Evolutionary conservation across 1,140 invertebrate species (phyloP).

Genomic region (Heliconius himera): DNA sequence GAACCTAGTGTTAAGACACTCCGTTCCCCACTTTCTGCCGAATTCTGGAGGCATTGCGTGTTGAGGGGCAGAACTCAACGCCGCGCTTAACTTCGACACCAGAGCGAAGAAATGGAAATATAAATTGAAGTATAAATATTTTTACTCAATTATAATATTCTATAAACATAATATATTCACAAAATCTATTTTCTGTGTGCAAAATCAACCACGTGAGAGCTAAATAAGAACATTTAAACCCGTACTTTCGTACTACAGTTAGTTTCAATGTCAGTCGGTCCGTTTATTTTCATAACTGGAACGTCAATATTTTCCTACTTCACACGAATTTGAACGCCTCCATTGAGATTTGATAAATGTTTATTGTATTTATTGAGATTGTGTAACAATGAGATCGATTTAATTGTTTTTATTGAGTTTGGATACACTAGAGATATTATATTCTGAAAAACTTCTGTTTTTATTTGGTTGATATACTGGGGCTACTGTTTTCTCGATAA

Average conservation of each 20-base stretch:
- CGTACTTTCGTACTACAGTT: constrained; percentile 19
- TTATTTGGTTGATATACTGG: neutral
- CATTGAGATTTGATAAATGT: constrained; percentile 29
- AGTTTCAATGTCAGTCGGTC: constrained; percentile 25
- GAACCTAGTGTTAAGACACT: no score
- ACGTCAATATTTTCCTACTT: constrained; percentile 32
- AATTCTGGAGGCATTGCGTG: no score
- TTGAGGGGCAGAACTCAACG: no score
- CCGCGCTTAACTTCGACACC: no score
- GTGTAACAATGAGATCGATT: neutral
- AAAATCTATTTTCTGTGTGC: neutral
- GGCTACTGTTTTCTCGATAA: neutral
- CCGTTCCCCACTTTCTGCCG: no score
- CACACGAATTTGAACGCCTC: constrained; percentile 26
- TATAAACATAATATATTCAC: no score
- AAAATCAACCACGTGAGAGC: neutral
- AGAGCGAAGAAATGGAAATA: no score
- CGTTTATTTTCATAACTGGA: constrained; percentile 34
- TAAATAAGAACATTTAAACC: neutral
- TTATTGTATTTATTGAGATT: constrained; percentile 16
- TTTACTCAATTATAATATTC: no score
- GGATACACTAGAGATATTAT: neutral
- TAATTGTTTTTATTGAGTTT: constrained; percentile 1
- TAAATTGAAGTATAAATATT: no score
- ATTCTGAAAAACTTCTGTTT: neutral